Conservation (phyloP, 2,113 vertebrate species). For the Dasypus novemcinctus region DNA sequence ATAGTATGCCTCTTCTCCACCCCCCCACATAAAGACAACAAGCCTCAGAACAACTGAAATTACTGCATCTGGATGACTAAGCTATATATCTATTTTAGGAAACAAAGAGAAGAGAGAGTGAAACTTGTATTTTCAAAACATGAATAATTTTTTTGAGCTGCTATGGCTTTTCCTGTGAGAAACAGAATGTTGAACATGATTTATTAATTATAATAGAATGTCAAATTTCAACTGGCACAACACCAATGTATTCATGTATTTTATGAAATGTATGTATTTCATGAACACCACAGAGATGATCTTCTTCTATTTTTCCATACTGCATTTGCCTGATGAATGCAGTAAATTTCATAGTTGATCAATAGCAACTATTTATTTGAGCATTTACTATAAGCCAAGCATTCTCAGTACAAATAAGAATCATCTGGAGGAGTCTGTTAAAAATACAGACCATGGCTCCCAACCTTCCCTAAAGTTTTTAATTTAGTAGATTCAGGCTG, state of each 20-base stretch:
- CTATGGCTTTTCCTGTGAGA: neutral
- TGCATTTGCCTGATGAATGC: neutral
- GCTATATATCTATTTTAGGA: neutral
- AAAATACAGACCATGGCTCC: neutral
- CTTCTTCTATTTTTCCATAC: neutral
- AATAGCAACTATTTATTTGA: no score
- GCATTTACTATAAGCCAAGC: fast-evolving
- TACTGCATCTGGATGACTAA: neutral
- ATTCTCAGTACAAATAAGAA: neutral
- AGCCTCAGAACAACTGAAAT: neutral
- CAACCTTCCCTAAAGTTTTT: neutral
- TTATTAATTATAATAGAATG: neutral
- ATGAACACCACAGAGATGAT: neutral
- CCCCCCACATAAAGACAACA: neutral
- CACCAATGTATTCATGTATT: fast-evolving
- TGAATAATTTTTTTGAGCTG: neutral
- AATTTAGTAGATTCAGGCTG: neutral
- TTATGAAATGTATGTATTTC: neutral
- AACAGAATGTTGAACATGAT: neutral
- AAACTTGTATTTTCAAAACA: neutral
- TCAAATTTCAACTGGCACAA: no score
- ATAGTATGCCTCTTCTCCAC: neutral
- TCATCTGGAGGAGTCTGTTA: neutral
- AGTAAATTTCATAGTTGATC: neutral
- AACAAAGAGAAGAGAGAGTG: neutral